phyloP scores from a whole-genome alignment of 37 sponge, comb jelly and placozoan species.

The Ephydatia muelleri region DNA sequence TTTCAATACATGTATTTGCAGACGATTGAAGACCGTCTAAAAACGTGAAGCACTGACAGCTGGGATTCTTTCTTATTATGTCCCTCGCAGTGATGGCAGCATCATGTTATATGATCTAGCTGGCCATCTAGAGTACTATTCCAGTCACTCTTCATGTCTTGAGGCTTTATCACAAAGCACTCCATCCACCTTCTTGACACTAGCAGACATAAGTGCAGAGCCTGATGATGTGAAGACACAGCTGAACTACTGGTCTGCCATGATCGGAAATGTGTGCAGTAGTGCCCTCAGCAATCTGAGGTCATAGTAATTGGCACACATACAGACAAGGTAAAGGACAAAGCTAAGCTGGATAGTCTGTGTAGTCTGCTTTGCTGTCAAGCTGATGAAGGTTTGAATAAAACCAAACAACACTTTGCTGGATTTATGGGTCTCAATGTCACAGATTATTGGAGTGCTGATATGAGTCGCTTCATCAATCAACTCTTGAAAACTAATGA shows the following conservation, averaged over 20 bases:
- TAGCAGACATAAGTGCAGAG: conserved; percentile 23
- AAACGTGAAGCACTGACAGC: conserved; percentile 16
- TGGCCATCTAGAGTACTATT: conserved; percentile 40
- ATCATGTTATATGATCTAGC: conserved; percentile 35
- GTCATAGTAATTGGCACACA: conserved; percentile 40
- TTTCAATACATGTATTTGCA: background rate
- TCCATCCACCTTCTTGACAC: conserved; percentile 23
- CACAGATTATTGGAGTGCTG: background rate
- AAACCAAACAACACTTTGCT: background rate
- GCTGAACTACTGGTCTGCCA: conserved; percentile 27
- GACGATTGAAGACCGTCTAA: background rate
- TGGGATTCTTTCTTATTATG: conserved; percentile 25
- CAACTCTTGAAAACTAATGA: background rate
- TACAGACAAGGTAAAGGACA: background rate
- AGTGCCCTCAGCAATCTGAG: conserved; percentile 7
- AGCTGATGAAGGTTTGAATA: background rate
- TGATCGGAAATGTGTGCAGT: conserved; percentile 1
- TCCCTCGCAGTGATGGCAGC: conserved; percentile 11
- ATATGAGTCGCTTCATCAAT: background rate
- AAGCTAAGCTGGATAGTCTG: background rate
- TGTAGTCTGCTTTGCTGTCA: background rate
- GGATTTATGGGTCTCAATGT: background rate
- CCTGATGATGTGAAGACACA: conserved; percentile 10
- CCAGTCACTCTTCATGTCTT: conserved; percentile 25
- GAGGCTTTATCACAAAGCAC: background rate